Base-by-base conservation (phyloP, 2,888 invertebrate species). In the Polyommatus iphigenia region DNA sequence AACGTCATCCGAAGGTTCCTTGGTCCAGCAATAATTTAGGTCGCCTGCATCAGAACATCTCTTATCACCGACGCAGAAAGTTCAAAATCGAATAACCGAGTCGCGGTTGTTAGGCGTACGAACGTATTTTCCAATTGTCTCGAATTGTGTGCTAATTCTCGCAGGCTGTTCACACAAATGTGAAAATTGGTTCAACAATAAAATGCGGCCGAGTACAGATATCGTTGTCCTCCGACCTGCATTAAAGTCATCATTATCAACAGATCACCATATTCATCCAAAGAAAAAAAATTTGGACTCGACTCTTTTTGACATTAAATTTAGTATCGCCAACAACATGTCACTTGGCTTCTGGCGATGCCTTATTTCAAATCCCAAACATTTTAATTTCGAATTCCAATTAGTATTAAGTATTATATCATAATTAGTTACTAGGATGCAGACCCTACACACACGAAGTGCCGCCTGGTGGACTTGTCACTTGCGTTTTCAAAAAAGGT, bases 151-250 rank as follows among this genome's bases (percentile, higher is more conserved):
- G 59, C 59, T 59, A 59, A 20, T 59, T 59, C 20, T 24, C 10
- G 20, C 67, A 67, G 15, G 18, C 67, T 15, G 67, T 67, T 67
- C 67, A 67, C 67, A 67, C 29, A 67, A 32, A 67, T 67, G 67
- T 67, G 67, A 67, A 67, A 67, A 67, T 67, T 29, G 67, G 67
- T 67, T 67, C 67, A 67, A 62, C 13, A 62, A 32, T 67, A 29
- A 32, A 67, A 67, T 67, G 62, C 24, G 67, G 67, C 6, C 5
- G 29, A 15, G 67, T 24, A 13, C 13, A 67, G 29, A 7, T 29
- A 18, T 67, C 1, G 29, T 24, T 24, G 62, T 67, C 62, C 62
- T 67, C 13, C 24, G 29, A 67, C 62, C 62, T 67, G 62, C 59
- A 62, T 24, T 24, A 5, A 1, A 24, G 62, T 24, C 24, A 29